Conservation (phyloP, 2,797 vertebrate genomes). For the Acanthurus tractus region DNA sequence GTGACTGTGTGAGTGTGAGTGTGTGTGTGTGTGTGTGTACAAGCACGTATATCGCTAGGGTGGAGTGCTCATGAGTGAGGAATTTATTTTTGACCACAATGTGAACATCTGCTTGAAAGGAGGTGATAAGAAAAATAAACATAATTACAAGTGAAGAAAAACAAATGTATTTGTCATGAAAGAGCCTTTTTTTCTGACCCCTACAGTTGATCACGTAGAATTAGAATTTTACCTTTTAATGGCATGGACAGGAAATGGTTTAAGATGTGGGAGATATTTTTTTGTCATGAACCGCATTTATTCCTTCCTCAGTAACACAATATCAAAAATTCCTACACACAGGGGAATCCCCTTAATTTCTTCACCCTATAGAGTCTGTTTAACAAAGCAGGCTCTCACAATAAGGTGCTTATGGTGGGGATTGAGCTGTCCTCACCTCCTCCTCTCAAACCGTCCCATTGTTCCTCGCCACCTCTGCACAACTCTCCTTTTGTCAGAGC, state of each 20-base stretch:
- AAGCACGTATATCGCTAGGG: constrained; percentile 55
- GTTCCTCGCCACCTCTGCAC: constrained; percentile 77
- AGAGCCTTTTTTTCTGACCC: background rate
- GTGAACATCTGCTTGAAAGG: constrained; percentile 61
- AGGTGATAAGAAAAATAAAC: constrained; percentile 37
- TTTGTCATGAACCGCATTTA: background rate
- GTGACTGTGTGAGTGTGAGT: constrained; percentile 15
- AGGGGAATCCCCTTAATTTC: constrained; percentile 60
- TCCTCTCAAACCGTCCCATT: constrained; percentile 76
- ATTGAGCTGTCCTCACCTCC: constrained; percentile 70
- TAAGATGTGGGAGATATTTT: background rate
- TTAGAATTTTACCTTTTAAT: background rate
- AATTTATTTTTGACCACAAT: constrained; percentile 42
- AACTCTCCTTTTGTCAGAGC: constrained; percentile 73
- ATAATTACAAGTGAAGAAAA: background rate
- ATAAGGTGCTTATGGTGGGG: constrained; percentile 60
- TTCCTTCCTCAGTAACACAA: background rate
- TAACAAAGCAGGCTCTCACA: constrained; percentile 71
- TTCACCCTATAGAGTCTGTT: constrained; percentile 32
- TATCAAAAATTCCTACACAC: constrained; percentile 26
- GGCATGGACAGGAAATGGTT: background rate
- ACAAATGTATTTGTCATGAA: too few species aligned
- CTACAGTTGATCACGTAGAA: constrained; percentile 1
- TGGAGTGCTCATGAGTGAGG: constrained; percentile 45
- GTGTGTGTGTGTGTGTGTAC: constrained; percentile 27